phyloP scores from a whole-genome alignment of 2,888 invertebrate species.

The Agrochola lota region DNA sequence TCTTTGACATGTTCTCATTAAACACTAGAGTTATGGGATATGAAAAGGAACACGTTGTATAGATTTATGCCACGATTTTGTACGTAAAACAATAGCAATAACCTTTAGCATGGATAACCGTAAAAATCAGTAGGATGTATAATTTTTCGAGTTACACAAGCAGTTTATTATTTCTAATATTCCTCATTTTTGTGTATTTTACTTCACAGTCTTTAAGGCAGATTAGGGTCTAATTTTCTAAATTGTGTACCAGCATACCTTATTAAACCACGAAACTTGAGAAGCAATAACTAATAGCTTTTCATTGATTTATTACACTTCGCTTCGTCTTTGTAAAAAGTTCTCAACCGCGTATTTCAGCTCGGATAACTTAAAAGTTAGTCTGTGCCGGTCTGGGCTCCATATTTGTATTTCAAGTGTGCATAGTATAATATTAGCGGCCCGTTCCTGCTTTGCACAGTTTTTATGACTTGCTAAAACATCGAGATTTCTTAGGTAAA shows the following conservation, averaged over 20 bases:
- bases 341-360: constrained; percentile 24
- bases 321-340: constrained; percentile 23
- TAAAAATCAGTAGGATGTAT: neutral
- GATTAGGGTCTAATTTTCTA: neutral
- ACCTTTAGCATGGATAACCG: neutral
- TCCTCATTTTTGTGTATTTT: neutral
- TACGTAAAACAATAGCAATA: neutral
- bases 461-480: no score
- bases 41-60: no score
- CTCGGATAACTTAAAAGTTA: constrained; percentile 44
- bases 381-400: neutral
- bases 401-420: constrained; percentile 14
- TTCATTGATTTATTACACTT: constrained; percentile 52
- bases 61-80: neutral
- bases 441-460: no score
- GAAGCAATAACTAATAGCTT: constrained; percentile 25
- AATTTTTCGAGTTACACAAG: neutral
- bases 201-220: neutral
- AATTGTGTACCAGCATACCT: neutral
- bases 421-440: no score
- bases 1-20: no score
- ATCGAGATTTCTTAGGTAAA: no score
- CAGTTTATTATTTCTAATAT: neutral
- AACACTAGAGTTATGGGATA: no score
- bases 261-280: constrained; percentile 28